Conservation (phyloP, 2,797 vertebrate species). For the Micropoecilia bifurca region DNA sequence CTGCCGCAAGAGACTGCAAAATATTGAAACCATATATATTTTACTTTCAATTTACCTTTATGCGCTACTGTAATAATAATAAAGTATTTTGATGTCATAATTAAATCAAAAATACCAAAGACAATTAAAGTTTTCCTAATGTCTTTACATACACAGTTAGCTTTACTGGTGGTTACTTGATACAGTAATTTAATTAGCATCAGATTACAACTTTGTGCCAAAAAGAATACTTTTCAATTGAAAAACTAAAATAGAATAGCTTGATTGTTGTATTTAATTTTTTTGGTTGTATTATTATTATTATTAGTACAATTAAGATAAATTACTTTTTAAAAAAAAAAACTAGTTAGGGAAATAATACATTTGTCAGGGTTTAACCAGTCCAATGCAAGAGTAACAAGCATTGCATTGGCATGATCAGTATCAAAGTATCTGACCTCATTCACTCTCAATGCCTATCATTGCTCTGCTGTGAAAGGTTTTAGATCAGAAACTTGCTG, state of each 20-base stretch:
- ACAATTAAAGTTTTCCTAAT: neutral
- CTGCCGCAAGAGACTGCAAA: neutral
- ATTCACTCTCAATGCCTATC: neutral
- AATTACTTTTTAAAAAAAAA: neutral
- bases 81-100: neutral
- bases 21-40: neutral
- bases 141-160: too few relatives aligned
- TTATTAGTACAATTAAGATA: neutral
- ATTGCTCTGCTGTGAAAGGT: neutral
- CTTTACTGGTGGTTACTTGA: neutral
- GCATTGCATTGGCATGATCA: neutral
- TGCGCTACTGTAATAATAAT: neutral
- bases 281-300: neutral
- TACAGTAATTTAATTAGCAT: neutral
- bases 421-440: neutral
- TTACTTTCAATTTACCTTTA: neutral
- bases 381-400: neutral
- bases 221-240: neutral
- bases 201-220: neutral
- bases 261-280: neutral
- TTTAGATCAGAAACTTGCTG: neutral
- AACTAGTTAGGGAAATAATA: neutral
- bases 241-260: neutral
- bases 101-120: neutral
- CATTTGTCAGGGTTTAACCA: neutral